Evolutionary conservation across 2,888 invertebrate genomes (phyloP).

Genomic region (Ormyrus pomaceus): DNA sequence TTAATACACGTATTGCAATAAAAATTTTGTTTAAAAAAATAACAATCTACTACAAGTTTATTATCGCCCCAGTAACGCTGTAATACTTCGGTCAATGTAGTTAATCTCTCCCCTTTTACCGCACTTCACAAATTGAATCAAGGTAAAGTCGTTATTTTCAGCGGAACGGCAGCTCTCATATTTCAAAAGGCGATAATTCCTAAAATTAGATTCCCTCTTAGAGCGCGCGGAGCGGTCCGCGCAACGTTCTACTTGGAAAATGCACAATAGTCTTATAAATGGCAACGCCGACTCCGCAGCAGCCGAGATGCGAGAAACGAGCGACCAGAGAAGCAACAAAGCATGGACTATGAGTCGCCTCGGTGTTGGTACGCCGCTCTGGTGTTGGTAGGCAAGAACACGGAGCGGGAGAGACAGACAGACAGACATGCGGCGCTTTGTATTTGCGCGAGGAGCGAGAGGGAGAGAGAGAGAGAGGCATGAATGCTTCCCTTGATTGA

Average conservation of each 20-base stretch:
- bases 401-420: conserved; percentile 37
- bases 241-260: conserved; percentile 42
- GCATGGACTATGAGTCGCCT: conserved; percentile 2
- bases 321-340: conserved; percentile 35
- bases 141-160: conserved; percentile 13
- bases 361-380: not conserved
- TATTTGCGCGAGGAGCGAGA: conserved; percentile 50
- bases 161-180: conserved; percentile 17
- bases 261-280: conserved; percentile 50
- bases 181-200: conserved; percentile 41
- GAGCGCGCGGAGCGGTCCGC: conserved; percentile 1
- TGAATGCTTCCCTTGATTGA: conserved; percentile 73
- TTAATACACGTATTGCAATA: too few relatives aligned
- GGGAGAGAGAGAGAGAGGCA: conserved; percentile 42
- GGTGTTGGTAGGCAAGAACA: conserved; percentile 56
- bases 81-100: too few relatives aligned
- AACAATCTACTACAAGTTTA: too few relatives aligned
- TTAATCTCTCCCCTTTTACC: too few relatives aligned
- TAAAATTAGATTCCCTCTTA: conserved; percentile 42
- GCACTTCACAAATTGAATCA: conserved; percentile 11
- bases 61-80: too few relatives aligned
- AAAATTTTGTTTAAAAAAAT: too few relatives aligned
- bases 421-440: conserved; percentile 59
- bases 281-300: conserved; percentile 27
- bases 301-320: not conserved